Conservation (phyloP, 2,888 invertebrate genomes). For the Ametastegia equiseti region DNA sequence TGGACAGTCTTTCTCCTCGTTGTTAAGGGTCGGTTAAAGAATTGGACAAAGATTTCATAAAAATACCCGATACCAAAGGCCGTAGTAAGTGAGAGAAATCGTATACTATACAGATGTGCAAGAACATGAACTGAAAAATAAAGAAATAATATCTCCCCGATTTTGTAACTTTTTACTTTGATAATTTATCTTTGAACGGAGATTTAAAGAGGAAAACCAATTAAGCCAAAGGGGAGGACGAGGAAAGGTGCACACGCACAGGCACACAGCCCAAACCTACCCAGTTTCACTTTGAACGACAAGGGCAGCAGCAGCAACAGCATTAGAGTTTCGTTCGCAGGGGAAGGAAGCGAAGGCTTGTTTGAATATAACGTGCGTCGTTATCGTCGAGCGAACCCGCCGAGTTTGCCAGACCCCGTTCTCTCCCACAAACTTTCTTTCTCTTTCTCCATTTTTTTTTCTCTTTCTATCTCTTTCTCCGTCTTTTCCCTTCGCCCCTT, state of each 20-base stretch:
- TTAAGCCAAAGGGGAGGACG: conserved; percentile 21
- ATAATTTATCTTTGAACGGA: conserved; percentile 38
- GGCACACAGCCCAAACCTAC: background rate
- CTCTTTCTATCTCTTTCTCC: conserved; percentile 39
- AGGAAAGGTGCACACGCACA: conserved; percentile 12
- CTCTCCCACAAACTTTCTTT: conserved; percentile 50
- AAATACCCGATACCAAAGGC: background rate
- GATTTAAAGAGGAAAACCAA: conserved; percentile 44
- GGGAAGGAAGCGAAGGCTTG: conserved; percentile 4
- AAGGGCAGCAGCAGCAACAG: too few species aligned
- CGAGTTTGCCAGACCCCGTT: conserved; percentile 34
- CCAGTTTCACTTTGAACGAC: conserved; percentile 44
- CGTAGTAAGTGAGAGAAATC: too few species aligned
- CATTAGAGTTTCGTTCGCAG: conserved; percentile 25
- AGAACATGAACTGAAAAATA: background rate
- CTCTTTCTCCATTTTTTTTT: conserved; percentile 36
- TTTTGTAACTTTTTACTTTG: conserved; percentile 21
- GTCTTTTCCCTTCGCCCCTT: conserved; percentile 47
- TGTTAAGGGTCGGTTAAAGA: too few species aligned
- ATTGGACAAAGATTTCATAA: background rate
- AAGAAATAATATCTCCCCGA: conserved; percentile 2
- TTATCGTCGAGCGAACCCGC: conserved; percentile 43
- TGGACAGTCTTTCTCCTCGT: too few species aligned
- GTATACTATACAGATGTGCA: background rate
- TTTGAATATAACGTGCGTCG: conserved; percentile 43